phyloP scores from a whole-genome alignment of 2,797 vertebrate species.

The Neosalanx taihuensis region DNA sequence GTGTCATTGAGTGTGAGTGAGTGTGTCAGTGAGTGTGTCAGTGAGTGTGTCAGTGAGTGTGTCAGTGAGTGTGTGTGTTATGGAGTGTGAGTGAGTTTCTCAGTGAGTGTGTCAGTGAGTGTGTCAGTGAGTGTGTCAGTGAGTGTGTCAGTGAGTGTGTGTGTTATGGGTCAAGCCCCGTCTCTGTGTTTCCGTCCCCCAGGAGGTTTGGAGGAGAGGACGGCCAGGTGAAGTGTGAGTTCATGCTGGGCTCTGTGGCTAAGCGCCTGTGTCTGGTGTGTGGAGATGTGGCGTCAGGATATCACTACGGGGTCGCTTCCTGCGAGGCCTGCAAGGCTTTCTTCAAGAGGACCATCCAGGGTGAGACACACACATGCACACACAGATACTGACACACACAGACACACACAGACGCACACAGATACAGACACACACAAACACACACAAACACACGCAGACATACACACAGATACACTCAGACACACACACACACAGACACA shows the following conservation, averaged over 20 bases:
- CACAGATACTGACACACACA: background rate
- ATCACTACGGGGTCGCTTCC: slow-evolving; percentile 97
- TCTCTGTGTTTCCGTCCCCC: slow-evolving; percentile 29
- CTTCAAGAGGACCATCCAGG: slow-evolving; percentile 99
- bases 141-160: background rate
- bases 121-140: no score
- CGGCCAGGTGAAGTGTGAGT: slow-evolving; percentile 92
- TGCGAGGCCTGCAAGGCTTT: slow-evolving; percentile 99
- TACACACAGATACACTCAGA: background rate
- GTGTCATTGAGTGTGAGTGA: no score
- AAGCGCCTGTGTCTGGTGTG: slow-evolving; percentile 97
- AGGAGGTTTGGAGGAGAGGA: slow-evolving; percentile 79
- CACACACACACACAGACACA: background rate
- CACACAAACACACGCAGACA: background rate
- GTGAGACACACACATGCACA: slow-evolving; percentile 63
- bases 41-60: no score
- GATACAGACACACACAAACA: background rate
- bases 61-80: no score
- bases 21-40: background rate
- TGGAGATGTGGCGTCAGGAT: slow-evolving; percentile 94
- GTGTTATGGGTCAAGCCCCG: background rate
- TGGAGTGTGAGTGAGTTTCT: no score
- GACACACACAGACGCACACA: background rate
- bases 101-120: background rate
- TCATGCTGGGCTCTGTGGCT: slow-evolving; percentile 92